Evolutionary conservation across 2,797 vertebrate species (phyloP).

Genomic region (Hyperoplus immaculatus): DNA sequence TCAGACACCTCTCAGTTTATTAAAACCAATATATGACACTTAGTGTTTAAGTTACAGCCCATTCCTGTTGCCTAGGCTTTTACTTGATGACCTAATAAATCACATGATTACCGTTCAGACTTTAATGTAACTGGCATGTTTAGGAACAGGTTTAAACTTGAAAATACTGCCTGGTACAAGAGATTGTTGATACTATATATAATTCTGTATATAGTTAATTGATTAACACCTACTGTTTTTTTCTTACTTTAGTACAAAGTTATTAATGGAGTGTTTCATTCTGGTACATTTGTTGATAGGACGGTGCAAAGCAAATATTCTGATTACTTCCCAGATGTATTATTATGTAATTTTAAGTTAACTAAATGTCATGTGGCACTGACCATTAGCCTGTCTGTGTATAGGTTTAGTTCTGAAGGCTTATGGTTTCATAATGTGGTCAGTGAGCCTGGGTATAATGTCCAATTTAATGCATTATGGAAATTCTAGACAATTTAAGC

Average conservation of each 20-base stretch:
- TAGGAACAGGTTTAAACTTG: constrained; percentile 62
- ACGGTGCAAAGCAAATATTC: background rate
- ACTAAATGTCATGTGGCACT: background rate
- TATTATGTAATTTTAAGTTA: background rate
- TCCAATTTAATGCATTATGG: constrained; percentile 9
- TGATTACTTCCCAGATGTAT: background rate
- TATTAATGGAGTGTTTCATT: background rate
- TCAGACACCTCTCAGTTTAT: constrained; percentile 80
- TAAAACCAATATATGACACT: constrained; percentile 82
- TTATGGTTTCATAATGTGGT: background rate
- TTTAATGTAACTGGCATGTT: constrained; percentile 69
- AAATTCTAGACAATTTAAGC: background rate
- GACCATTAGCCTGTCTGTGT: background rate
- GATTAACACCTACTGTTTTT: background rate
- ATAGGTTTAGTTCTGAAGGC: background rate
- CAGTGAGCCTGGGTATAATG: constrained; percentile 6
- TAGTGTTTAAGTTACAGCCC: constrained; percentile 78
- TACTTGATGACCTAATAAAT: constrained; percentile 72
- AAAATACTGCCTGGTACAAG: constrained; percentile 22
- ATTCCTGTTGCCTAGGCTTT: constrained; percentile 70
- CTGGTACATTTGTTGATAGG: background rate
- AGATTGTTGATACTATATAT: background rate
- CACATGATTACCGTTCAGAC: constrained; percentile 62
- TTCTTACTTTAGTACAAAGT: background rate
- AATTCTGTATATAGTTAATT: no score